Conservation (phyloP, 2,888 invertebrate genomes). For the Hylaea fasciaria region DNA sequence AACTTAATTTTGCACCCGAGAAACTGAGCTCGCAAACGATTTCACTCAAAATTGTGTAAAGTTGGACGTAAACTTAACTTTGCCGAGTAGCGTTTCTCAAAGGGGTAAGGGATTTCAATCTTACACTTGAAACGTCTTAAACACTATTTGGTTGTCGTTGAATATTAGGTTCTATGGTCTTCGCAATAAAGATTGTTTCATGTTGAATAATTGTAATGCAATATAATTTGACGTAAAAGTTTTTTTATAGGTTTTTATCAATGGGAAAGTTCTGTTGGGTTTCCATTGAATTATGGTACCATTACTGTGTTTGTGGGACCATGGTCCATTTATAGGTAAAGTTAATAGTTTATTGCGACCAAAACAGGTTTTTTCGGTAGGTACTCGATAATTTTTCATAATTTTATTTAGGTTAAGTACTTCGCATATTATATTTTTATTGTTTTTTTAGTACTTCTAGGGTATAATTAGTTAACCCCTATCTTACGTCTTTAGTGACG, state of each 20-base stretch:
- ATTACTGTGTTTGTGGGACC: conserved; percentile 11
- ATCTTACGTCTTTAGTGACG: too few species aligned
- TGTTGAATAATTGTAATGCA: conserved; percentile 6
- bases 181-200: not conserved
- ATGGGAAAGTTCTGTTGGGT: conserved; percentile 19
- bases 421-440: too few species aligned
- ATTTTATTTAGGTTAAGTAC: too few species aligned
- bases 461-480: too few species aligned
- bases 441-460: too few species aligned
- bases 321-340: conserved; percentile 4
- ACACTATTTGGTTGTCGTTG: not conserved
- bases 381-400: too few species aligned
- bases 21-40: conserved; percentile 11
- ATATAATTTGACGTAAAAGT: conserved; percentile 19
- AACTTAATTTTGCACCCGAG: conserved; percentile 34
- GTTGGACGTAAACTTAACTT: conserved; percentile 19
- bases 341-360: conserved; percentile 1
- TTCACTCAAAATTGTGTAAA: conserved; percentile 20
- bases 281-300: conserved; percentile 13
- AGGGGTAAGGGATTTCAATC: conserved; percentile 26
- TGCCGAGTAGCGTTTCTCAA: conserved; percentile 19
- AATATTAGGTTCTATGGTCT: not conserved
- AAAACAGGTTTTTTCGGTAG: not conserved
- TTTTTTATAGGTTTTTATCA: conserved; percentile 26
- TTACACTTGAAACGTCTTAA: conserved; percentile 9